Evolutionary conservation across 1,140 invertebrate genomes (phyloP).

Genomic region (Aphaenogaster rudis): DNA sequence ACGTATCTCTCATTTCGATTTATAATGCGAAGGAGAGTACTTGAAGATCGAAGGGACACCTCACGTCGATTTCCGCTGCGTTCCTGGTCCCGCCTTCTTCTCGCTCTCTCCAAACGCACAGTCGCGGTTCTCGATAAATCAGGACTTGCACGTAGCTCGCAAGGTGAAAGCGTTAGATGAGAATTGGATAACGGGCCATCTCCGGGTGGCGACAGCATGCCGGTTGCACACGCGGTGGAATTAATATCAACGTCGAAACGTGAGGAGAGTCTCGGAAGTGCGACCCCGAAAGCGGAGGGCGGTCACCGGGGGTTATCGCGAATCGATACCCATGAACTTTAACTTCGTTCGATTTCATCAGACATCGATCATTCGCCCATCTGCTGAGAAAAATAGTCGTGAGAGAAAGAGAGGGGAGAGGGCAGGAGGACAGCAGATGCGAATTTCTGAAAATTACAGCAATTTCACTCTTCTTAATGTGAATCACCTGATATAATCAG

Average conservation of each 20-base stretch:
- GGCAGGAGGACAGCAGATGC: neutral
- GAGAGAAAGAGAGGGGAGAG: neutral
- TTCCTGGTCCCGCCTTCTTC: neutral
- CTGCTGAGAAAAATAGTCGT: conserved; percentile 13
- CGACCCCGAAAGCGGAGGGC: neutral
- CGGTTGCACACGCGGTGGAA: conserved; percentile 53
- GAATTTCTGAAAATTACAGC: neutral
- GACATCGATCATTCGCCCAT: neutral
- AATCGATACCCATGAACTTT: conserved; percentile 59
- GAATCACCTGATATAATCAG: neutral
- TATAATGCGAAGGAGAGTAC: neutral
- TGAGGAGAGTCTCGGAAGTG: conserved; percentile 63
- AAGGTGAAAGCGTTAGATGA: conserved; percentile 73
- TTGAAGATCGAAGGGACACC: conserved; percentile 3
- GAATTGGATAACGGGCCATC: conserved; percentile 19
- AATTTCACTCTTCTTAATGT: neutral
- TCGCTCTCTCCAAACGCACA: neutral
- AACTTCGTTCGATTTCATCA: conserved; percentile 9
- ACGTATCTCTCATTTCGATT: neutral
- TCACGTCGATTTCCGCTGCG: conserved; percentile 15
- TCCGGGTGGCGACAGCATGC: neutral
- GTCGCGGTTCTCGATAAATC: conserved; percentile 66
- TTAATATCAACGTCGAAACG: conserved; percentile 55
- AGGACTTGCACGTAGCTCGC: conserved; percentile 53
- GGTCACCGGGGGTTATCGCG: conserved; percentile 57